phyloP scores from a whole-genome alignment of 2,888 invertebrate species.

The Lordiphosa andalusiaca region DNA sequence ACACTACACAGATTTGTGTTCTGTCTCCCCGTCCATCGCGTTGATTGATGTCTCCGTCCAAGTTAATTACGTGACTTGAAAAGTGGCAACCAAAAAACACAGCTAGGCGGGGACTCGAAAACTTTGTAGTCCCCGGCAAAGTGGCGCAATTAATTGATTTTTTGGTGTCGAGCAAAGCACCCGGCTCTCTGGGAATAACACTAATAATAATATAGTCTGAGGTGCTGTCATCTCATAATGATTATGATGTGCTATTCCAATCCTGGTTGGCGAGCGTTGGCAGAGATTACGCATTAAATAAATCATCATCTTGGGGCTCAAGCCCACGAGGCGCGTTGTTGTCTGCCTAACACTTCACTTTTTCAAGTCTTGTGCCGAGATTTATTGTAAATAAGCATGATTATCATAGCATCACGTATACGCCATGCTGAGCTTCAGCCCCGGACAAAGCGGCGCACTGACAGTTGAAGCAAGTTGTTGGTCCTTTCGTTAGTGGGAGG shows the following conservation, averaged over 20 bases:
- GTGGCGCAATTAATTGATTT: slow-evolving; percentile 70
- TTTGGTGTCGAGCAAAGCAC: slow-evolving; percentile 48
- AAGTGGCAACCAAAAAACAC: slow-evolving; percentile 20
- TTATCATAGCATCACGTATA: slow-evolving; percentile 73
- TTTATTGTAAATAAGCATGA: slow-evolving; percentile 74
- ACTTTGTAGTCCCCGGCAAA: slow-evolving; percentile 42
- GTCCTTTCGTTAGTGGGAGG: too few species aligned
- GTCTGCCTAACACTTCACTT: slow-evolving; percentile 61
- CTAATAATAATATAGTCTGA: slow-evolving; percentile 56
- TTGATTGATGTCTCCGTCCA: slow-evolving; percentile 66
- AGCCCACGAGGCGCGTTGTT: slow-evolving; percentile 37
- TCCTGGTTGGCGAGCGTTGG: slow-evolving; percentile 55
- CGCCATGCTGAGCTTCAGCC: slow-evolving; percentile 44
- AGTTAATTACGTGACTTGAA: slow-evolving; percentile 69
- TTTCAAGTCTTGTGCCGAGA: slow-evolving; percentile 53
- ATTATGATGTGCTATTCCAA: slow-evolving; percentile 26
- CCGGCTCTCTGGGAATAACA: slow-evolving; percentile 49
- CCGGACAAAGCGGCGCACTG: neutral
- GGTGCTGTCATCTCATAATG: slow-evolving; percentile 41
- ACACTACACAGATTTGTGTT: slow-evolving; percentile 53
- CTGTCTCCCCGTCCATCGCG: slow-evolving; percentile 3
- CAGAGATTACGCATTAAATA: slow-evolving; percentile 69
- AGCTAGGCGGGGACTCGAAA: slow-evolving; percentile 38
- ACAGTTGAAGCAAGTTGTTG: too few species aligned
- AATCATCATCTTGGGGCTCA: slow-evolving; percentile 48